These are phyloP conservation scores for Mesembrinibis cayennensis DNA, from an alignment of 2,113 vertebrate species.

Conservation along the genomic window DNA sequence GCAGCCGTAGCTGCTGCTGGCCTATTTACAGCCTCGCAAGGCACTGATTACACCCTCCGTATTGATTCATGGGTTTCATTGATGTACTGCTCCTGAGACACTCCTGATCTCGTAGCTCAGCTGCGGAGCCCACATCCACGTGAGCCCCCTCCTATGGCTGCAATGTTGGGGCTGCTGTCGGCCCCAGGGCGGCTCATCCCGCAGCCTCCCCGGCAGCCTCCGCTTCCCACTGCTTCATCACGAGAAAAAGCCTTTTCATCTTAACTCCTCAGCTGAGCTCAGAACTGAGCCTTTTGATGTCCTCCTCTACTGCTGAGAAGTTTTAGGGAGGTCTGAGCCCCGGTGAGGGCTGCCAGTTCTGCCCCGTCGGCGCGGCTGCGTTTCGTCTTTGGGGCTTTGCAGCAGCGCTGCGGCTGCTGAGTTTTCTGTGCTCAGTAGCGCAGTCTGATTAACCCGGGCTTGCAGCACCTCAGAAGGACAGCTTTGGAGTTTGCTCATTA, in stretches of 20 bases:
- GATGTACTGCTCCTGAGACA: neutral
- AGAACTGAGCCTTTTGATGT: neutral
- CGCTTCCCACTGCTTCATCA: neutral
- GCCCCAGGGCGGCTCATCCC: neutral
- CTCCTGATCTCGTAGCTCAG: neutral
- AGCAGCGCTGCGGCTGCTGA: neutral
- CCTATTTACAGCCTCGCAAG: neutral
- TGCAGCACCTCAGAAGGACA: neutral
- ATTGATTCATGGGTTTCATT: neutral
- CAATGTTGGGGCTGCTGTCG: neutral
- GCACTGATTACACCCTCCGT: neutral
- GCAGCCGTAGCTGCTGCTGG: neutral
- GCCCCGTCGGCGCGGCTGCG: rapidly evolving
- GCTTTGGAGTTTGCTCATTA: neutral
- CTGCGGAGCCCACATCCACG: neutral
- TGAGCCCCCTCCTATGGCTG: neutral
- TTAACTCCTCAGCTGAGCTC: neutral
- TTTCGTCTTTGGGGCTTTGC: neutral
- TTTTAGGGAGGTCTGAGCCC: neutral
- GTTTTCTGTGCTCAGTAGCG: neutral
- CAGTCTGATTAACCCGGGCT: neutral
- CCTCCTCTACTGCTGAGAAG: neutral
- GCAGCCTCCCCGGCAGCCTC: neutral
- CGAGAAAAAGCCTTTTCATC: neutral
- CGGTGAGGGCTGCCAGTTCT: neutral